A percentile compares a stretch with the other conserved stretches of the same genome.
phyloP scores from a whole-genome alignment of 2,113 vertebrate genomes.

The Oryzias celebensis region DNA sequence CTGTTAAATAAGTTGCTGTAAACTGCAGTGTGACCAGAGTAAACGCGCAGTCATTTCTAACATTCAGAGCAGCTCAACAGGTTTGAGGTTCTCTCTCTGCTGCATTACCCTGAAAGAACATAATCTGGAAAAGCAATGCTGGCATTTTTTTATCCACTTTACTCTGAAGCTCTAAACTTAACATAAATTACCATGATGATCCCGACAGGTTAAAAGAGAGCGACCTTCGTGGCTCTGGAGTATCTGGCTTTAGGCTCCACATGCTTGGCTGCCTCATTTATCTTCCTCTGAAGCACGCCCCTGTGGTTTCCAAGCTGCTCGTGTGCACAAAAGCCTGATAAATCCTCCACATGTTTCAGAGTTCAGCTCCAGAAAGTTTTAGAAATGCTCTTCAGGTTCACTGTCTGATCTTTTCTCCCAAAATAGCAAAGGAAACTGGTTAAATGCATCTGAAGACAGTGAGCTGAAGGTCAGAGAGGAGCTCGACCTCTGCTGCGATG shows the following conservation, averaged over 20 bases:
- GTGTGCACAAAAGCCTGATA: neutral
- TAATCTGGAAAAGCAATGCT: neutral
- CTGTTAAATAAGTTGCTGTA: no score
- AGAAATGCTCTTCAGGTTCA: no score
- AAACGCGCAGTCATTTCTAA: no score
- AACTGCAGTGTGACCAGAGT: no score
- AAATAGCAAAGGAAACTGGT: no score
- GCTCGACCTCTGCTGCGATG: no score
- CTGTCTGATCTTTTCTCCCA: no score
- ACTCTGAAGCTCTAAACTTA: neutral
- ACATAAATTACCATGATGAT: neutral
- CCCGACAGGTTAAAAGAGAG: neutral
- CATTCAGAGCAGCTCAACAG: no score
- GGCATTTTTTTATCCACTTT: neutral
- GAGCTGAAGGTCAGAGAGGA: no score
- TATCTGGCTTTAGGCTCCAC: constrained; percentile 1
- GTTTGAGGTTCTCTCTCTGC: no score
- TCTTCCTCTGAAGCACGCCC: neutral
- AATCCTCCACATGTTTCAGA: neutral
- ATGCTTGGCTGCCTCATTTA: neutral
- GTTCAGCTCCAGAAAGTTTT: neutral
- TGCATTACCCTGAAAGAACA: neutral
- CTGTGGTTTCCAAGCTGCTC: neutral
- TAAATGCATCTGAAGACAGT: no score
- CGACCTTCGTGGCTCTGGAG: neutral